Conservation (phyloP, 30 jellyfish, hydroid and myxozoan species). For the Aurelia sp. region DNA sequence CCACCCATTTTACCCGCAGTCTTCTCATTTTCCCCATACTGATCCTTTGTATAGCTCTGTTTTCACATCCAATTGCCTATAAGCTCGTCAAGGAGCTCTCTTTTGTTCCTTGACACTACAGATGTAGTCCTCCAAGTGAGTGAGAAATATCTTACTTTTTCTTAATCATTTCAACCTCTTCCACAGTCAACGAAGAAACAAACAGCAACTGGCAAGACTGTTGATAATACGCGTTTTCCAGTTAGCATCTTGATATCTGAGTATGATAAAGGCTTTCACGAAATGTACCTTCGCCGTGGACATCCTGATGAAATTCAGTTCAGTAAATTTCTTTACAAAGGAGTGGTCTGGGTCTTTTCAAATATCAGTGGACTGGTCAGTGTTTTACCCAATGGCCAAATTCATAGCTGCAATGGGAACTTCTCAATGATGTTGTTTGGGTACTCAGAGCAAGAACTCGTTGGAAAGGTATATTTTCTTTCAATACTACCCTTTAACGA, state of each 20-base stretch:
- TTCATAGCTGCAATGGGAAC: slow-evolving; percentile 85
- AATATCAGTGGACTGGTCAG: slow-evolving; percentile 91
- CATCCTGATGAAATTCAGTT: slow-evolving; percentile 60
- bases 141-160: too few species aligned
- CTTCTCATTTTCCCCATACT: too few species aligned
- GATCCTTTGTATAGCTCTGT: too few species aligned
- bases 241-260: slow-evolving; percentile 76
- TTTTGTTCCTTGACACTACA: too few species aligned
- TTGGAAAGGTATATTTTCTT: slow-evolving; percentile 67
- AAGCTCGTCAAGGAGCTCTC: too few species aligned
- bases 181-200: slow-evolving; percentile 77
- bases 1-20: too few species aligned
- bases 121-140: too few species aligned
- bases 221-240: slow-evolving; percentile 87
- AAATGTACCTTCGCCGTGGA: slow-evolving; percentile 72
- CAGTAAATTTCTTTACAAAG: slow-evolving; percentile 81
- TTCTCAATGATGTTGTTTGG: slow-evolving; percentile 82
- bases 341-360: slow-evolving; percentile 90
- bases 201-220: slow-evolving; percentile 85
- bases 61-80: too few species aligned
- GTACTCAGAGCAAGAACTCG: slow-evolving; percentile 68
- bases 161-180: not conserved
- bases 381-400: slow-evolving; percentile 70
- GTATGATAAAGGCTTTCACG: slow-evolving; percentile 86
- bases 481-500: not conserved